phyloP scores from a whole-genome alignment of 2,888 invertebrate genomes.

The Agriopis marginaria region DNA sequence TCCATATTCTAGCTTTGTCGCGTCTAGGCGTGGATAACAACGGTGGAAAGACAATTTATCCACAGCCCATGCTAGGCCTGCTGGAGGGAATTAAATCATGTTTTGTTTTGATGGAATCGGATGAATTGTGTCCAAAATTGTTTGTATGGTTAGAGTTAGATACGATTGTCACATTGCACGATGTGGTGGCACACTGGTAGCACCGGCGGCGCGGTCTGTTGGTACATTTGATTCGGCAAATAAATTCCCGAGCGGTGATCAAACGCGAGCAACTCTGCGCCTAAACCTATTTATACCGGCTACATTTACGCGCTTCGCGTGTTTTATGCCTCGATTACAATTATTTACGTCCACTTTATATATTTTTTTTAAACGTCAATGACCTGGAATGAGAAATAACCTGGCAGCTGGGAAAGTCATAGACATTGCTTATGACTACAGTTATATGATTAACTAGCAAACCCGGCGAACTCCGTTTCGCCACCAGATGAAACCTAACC shows the following conservation, averaged over 20 bases:
- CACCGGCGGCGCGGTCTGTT: neutral
- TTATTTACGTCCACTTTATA: constrained; percentile 42
- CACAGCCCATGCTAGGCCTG: too few relatives aligned
- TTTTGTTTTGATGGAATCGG: too few relatives aligned
- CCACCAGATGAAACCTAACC: too few relatives aligned
- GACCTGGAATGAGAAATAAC: constrained; percentile 30
- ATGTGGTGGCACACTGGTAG: neutral
- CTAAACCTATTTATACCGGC: constrained; percentile 39
- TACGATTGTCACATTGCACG: neutral
- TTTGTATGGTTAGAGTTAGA: neutral
- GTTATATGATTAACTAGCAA: too few relatives aligned
- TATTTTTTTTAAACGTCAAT: constrained; percentile 43
- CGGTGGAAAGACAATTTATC: too few relatives aligned
- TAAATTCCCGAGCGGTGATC: constrained; percentile 19
- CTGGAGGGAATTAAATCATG: too few relatives aligned
- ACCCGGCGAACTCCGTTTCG: too few relatives aligned
- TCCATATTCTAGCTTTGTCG: too few relatives aligned
- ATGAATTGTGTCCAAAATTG: neutral
- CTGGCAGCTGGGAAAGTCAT: neutral
- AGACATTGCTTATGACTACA: neutral
- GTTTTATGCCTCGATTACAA: constrained; percentile 42
- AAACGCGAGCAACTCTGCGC: constrained; percentile 21
- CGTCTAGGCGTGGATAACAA: too few relatives aligned
- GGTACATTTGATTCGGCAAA: constrained; percentile 13
- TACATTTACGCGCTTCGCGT: constrained; percentile 36